Base-by-base conservation (phyloP, 2,113 vertebrate species). In the Anguilla japonica region DNA sequence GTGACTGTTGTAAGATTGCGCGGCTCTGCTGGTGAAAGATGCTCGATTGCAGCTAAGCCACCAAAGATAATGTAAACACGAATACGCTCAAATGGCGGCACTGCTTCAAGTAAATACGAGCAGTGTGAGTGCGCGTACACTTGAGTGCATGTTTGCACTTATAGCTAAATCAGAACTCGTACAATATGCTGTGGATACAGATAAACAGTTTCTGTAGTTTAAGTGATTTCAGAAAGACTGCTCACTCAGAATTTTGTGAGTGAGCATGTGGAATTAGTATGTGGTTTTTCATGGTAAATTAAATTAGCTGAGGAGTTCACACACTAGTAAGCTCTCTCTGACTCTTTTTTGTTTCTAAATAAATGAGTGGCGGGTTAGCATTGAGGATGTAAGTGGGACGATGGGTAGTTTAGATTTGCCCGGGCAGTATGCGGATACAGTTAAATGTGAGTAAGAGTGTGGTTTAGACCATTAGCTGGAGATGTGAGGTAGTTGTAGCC, bases 51-150 rank as follows among this genome's bases (percentile, higher is more conserved):
- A 78, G 26, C 71, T 15, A 26, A 78, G 13, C 82, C 75, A 41
- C 84, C 29, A 41, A 75, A 56, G 14, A 83, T 91, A 86, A 88
- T 39, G 46, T 83, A 86, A 90, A 90, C 87, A 86, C 16, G 0
- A 87, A 82, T 26, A 86, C 79, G 8, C 20, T 87, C 87, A 87
- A 89, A 87, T 86, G 81, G 84, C 53, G 60, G 41, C 84, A 89
- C 41, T 87, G 84, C 86, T 87, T 41, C 39, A 60, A 79, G 18
- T 53, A 82, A 84, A 87, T 85, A 89, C n/a, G 67, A 57, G 85
- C 18, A 60, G 50, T 71, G 84, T 46, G 43, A 6, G 43, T 46
- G 43, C 1, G 50, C 11, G 13, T 13, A 14, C 50, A 53, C 43
- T 46, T 46, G 43, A 6, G 43, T 53, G 11, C 50, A 5, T 53